These are phyloP conservation scores for Piscicola geometra DNA, from an alignment of 2,888 invertebrate species.

Conservation along the genomic window DNA sequence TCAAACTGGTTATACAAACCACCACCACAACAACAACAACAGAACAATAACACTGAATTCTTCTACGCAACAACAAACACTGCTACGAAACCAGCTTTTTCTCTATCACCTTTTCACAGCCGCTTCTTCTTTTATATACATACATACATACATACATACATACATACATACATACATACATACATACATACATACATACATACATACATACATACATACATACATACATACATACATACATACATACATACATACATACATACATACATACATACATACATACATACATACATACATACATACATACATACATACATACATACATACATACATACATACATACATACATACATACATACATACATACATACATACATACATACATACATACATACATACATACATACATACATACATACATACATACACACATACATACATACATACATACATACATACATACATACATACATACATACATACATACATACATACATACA, in stretches of 20 bases:
- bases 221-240: background rate
- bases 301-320: background rate
- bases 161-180: constrained; percentile 17
- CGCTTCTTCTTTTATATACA: background rate
- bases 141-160: constrained; percentile 1
- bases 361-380: constrained; percentile 11
- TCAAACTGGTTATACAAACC: too few species aligned
- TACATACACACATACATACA: constrained; percentile 23
- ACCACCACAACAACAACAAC: too few species aligned
- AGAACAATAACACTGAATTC: too few species aligned
- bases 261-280: constrained; percentile 24
- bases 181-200: constrained; percentile 2
- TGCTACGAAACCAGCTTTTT: too few species aligned
- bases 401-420: constrained; percentile 17
- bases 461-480: constrained; percentile 21
- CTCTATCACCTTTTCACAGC: too few species aligned
- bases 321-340: constrained; percentile 23
- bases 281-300: constrained; percentile 7
- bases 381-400: constrained; percentile 2
- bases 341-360: constrained; percentile 14
- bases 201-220: constrained; percentile 11
- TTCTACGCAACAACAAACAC: too few species aligned
- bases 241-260: constrained; percentile 15
- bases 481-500: constrained; percentile 30
- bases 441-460: constrained; percentile 25